Evolutionary conservation across 1,140 invertebrate genomes (phyloP), one percentile per base, ranked within the genome.

Genomic region (Brevipalpus yothersi): DNA sequence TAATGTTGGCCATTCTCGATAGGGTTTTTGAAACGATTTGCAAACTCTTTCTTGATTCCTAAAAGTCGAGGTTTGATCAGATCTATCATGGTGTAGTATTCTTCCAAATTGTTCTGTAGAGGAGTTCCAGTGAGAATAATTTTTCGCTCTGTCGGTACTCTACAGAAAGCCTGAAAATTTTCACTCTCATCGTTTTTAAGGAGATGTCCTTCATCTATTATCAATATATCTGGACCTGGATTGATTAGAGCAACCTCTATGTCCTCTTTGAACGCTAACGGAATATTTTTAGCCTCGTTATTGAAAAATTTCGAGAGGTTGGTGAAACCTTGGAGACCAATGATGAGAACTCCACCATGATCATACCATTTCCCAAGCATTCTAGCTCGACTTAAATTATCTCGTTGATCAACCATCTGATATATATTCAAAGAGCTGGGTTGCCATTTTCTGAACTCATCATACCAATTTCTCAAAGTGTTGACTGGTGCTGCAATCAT

Each of bases 171-270:
- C 68, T 84, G 79, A 12, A 88, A 90, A 63, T 90, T 91, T 58
- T 86, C 87, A 9, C 90, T 87, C 66, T 91, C 86, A 0, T 85
- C 83, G 69, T 93, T 94, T 69, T 95, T 95, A 45, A 95, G 93
- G n/a, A 86, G 73, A 72, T 95, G 90, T 0, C 90, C 91, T 73
- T 94, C 90, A 66, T 94, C 90, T 70, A 88, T 93, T 61, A 94
- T 88, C 0, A 95, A 85, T 43, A 94, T 71, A 73, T 95, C 92
- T 0, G 93, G 89, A 0, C 90, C 90, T 0, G 90, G 92, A 67
- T 81, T 82, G 17, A 17, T 10, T 5, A 51, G 0, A 94, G 82
- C 47, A 96, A 69, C 2, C 86, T 85, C 61, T 78, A 72, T 69
- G 87, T 82, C 71, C 94, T 94, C n/a, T n/a, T 94, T 98, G 8